These are phyloP conservation scores for Megaceryle maxima DNA, from an alignment of 2,113 vertebrate genomes.

Conservation along the genomic window DNA sequence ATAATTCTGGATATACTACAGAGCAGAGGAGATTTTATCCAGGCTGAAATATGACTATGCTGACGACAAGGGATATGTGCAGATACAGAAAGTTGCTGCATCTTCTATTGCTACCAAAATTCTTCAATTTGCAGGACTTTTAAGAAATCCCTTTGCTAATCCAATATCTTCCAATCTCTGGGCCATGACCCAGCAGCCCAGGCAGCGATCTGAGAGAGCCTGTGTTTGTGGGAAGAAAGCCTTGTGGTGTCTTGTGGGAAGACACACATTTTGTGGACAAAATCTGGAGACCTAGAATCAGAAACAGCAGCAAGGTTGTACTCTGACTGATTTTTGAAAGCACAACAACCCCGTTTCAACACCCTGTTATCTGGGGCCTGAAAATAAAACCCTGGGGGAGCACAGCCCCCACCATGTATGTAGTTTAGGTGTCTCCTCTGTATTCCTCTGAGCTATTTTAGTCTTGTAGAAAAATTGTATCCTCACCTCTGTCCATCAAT, in stretches of 20 bases:
- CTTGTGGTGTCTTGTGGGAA: background rate
- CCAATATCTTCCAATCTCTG: background rate
- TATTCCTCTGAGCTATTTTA: background rate
- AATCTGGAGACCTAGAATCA: background rate
- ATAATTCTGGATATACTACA: background rate
- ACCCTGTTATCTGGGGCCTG: background rate
- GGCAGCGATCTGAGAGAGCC: background rate
- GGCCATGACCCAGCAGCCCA: background rate
- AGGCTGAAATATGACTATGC: background rate
- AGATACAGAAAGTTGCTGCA: background rate
- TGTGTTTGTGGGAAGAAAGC: rapidly evolving
- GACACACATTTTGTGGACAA: background rate
- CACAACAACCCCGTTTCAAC: background rate
- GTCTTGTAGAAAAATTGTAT: background rate
- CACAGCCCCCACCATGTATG: rapidly evolving
- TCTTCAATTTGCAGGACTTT: background rate
- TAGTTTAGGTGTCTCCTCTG: background rate
- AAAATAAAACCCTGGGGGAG: background rate
- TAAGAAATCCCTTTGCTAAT: background rate
- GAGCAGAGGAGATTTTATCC: background rate
- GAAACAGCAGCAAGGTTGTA: background rate
- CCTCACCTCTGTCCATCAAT: background rate
- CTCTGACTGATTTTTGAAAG: background rate
- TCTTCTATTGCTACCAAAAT: background rate
- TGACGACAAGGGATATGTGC: background rate